Conservation (phyloP, 2,113 vertebrate genomes). For the Pantherophis guttatus region DNA sequence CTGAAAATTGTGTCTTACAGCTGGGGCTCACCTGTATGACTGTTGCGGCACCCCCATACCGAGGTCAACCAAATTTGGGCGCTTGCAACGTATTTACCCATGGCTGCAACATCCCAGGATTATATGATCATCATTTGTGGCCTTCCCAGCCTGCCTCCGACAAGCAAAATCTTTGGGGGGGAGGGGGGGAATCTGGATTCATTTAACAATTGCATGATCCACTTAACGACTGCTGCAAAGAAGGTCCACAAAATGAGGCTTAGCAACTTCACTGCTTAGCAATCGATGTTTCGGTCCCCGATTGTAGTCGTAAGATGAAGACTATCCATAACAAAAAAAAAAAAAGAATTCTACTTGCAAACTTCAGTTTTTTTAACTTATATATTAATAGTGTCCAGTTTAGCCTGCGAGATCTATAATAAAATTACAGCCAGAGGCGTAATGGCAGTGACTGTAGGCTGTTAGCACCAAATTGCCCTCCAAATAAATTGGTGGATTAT, state of each 20-base stretch:
- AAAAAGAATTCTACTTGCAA: background rate
- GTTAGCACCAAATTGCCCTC: conserved; percentile 50
- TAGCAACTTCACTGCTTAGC: background rate
- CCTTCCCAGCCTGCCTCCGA: too few relatives aligned
- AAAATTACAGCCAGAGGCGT: conserved; percentile 56
- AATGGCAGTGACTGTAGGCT: conserved; percentile 60
- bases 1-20: too few relatives aligned
- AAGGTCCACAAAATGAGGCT: too few relatives aligned
- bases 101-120: too few relatives aligned
- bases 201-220: background rate
- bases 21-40: too few relatives aligned
- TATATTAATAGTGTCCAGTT: conserved; percentile 37
- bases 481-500: conserved; percentile 33
- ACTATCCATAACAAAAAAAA: background rate
- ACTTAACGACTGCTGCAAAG: background rate
- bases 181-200: too few relatives aligned
- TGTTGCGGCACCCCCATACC: too few relatives aligned
- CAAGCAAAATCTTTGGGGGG: too few relatives aligned
- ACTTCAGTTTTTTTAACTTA: background rate
- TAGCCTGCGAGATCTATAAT: conserved; percentile 41
- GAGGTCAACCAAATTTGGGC: too few relatives aligned
- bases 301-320: background rate
- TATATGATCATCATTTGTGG: too few relatives aligned
- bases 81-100: too few relatives aligned
- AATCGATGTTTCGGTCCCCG: background rate